These are phyloP conservation scores for Cerastis rubricosa DNA, from an alignment of 2,888 invertebrate genomes.

Conservation along the genomic window DNA sequence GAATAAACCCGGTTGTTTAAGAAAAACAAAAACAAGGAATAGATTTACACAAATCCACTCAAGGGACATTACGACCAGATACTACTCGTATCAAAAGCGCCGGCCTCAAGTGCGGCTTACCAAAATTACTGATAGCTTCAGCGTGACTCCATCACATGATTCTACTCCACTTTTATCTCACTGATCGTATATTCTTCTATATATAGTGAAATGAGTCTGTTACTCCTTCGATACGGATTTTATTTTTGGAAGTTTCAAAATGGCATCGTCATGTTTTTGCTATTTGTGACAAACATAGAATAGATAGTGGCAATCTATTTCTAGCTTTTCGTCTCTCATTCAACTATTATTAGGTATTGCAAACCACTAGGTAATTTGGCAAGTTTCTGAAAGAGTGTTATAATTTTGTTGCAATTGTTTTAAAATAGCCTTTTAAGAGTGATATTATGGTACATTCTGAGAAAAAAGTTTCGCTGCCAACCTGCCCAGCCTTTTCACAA, in stretches of 20 bases:
- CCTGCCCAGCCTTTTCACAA: too few relatives aligned
- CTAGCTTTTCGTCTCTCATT: background rate
- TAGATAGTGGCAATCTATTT: background rate
- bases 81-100: conserved; percentile 52
- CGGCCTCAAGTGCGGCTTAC: conserved; percentile 50
- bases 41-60: conserved; percentile 49
- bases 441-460: background rate
- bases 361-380: background rate
- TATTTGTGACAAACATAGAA: background rate
- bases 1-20: conserved; percentile 26
- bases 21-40: conserved; percentile 34
- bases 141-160: conserved; percentile 61
- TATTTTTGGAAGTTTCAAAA: conserved; percentile 18
- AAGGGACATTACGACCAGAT: conserved; percentile 34
- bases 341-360: background rate
- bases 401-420: background rate
- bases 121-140: conserved; percentile 57
- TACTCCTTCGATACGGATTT: background rate
- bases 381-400: background rate
- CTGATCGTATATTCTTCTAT: conserved; percentile 20
- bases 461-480: background rate
- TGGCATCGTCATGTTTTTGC: background rate
- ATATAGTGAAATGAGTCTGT: conserved; percentile 4
- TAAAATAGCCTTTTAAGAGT: background rate
- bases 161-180: conserved; percentile 53